Conservation (phyloP, 2,888 invertebrate genomes). For the Subacronicta megacephala region DNA sequence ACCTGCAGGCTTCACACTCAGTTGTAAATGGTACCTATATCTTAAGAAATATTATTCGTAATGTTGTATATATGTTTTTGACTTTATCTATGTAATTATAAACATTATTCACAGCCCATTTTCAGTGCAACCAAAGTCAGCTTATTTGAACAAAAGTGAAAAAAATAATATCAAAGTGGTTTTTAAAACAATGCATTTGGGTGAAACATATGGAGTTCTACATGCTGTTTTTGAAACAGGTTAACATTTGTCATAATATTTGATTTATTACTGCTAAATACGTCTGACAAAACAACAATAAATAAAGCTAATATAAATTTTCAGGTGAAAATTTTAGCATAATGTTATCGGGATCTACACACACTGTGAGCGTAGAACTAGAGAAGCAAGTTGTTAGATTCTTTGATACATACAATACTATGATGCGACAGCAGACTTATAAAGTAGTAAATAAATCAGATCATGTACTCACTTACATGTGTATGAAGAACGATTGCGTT, state of each 20-base stretch:
- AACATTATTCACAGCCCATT: slow-evolving; percentile 80
- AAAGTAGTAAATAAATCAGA: slow-evolving; percentile 89
- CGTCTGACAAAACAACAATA: no score
- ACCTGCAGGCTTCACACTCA: slow-evolving; percentile 75
- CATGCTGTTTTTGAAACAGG: slow-evolving; percentile 79
- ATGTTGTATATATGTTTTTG: not conserved
- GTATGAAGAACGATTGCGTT: slow-evolving; percentile 87
- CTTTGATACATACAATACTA: slow-evolving; percentile 89
- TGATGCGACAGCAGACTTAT: slow-evolving; percentile 85
- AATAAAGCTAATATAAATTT: not conserved
- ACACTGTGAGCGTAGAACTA: slow-evolving; percentile 83
- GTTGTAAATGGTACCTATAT: slow-evolving; percentile 75
- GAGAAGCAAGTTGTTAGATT: slow-evolving; percentile 87
- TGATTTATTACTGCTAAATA: no score
- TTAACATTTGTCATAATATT: slow-evolving; percentile 37
- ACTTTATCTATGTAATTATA: not conserved
- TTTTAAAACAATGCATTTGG: slow-evolving; percentile 85
- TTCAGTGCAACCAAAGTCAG: slow-evolving; percentile 86
- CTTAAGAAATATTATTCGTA: not conserved
- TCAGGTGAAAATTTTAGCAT: slow-evolving; percentile 87
- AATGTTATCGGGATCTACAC: slow-evolving; percentile 78
- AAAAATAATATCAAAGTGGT: slow-evolving; percentile 84
- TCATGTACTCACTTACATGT: slow-evolving; percentile 87
- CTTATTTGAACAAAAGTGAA: slow-evolving; percentile 83
- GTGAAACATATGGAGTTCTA: slow-evolving; percentile 74